phyloP scores from a whole-genome alignment of 2,888 invertebrate genomes.

The Drosophila neutralis region DNA sequence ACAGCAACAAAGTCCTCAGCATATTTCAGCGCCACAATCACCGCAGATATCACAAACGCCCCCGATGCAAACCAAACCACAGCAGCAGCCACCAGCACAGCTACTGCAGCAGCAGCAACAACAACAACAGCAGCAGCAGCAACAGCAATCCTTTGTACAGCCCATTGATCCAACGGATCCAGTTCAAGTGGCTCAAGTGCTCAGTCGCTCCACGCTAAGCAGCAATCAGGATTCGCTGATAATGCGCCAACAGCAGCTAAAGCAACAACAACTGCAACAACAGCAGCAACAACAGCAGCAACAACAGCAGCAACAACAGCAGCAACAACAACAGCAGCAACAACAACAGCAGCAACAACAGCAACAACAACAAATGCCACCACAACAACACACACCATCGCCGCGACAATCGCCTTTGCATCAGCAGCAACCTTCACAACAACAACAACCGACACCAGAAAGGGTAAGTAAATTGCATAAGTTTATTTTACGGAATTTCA shows the following conservation, averaged over 20 bases:
- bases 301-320: conserved; percentile 68
- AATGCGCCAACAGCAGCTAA: conserved; percentile 83
- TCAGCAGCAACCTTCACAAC: conserved; percentile 56
- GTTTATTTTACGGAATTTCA: not conserved
- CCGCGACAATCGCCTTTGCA: conserved; percentile 64
- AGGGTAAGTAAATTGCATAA: conserved; percentile 14
- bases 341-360: conserved; percentile 59
- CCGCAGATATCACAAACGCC: conserved; percentile 80
- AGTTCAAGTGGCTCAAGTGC: conserved; percentile 83
- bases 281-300: conserved; percentile 68
- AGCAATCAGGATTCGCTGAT: conserved; percentile 84
- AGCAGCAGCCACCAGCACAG: conserved; percentile 64
- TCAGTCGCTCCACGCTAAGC: conserved; percentile 83
- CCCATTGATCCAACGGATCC: conserved; percentile 85
- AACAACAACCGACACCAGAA: conserved; percentile 34
- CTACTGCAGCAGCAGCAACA: conserved; percentile 70
- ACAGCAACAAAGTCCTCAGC: conserved; percentile 82
- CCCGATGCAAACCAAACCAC: conserved; percentile 72
- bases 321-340: conserved; percentile 49
- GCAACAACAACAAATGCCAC: conserved; percentile 55
- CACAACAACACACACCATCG: conserved; percentile 56
- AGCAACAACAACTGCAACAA: conserved; percentile 80
- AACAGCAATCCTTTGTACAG: conserved; percentile 74
- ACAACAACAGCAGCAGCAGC: conserved; percentile 62
- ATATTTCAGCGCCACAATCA: conserved; percentile 78